Evolutionary conservation across 35 echinoderm and acorn worm genomes (phyloP).

Genomic region (Anneissia japonica): DNA sequence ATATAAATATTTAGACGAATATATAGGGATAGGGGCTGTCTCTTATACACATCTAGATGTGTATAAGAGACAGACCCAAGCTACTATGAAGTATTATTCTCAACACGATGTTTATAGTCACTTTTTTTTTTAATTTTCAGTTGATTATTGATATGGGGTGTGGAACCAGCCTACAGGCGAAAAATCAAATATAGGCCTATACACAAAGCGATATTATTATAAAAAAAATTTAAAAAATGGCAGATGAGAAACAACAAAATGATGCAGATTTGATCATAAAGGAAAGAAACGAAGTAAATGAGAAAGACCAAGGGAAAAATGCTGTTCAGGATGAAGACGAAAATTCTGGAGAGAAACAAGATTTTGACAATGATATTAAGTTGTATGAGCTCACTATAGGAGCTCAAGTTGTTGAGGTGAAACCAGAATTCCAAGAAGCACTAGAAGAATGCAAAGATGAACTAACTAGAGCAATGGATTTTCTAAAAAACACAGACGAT

Average conservation of each 20-base stretch:
- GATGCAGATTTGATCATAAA: neutral
- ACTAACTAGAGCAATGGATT: neutral
- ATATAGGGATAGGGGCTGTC: no score
- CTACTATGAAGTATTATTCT: no score
- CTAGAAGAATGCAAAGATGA: neutral
- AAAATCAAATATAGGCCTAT: no score
- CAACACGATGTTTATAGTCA: no score
- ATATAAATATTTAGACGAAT: no score
- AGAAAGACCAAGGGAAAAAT: neutral
- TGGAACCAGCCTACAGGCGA: neutral
- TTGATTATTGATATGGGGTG: neutral
- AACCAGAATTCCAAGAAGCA: neutral
- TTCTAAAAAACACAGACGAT: neutral
- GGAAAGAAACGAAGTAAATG: neutral
- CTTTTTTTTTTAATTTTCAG: neutral
- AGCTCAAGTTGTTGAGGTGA: neutral
- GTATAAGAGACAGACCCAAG: no score
- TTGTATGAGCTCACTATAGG: neutral
- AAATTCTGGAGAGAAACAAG: neutral
- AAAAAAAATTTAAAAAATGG: no score
- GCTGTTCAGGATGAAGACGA: neutral
- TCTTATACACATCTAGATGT: no score
- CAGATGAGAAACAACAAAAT: no score
- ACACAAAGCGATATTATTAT: no score
- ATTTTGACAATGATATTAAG: neutral